phyloP scores from a whole-genome alignment of 1,140 invertebrate species.

The Neodiprion pinetum region DNA sequence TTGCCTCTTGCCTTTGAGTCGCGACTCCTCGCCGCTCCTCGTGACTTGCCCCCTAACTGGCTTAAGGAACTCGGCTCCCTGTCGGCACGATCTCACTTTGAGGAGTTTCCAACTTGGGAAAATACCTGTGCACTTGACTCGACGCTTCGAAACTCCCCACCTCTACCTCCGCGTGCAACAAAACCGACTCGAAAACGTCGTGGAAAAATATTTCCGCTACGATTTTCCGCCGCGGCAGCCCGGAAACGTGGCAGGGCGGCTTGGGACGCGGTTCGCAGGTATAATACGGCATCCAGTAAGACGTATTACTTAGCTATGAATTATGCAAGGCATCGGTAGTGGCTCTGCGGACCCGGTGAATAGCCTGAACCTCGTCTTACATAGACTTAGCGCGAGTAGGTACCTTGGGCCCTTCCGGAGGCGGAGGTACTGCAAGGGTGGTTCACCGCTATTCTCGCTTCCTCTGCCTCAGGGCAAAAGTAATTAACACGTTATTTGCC shows the following conservation, averaged over 20 bases:
- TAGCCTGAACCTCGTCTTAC: conserved; percentile 13
- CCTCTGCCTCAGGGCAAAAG: neutral
- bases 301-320: conserved; percentile 57
- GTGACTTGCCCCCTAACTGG: conserved; percentile 1
- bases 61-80: neutral
- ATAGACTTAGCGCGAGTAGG: neutral
- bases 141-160: neutral
- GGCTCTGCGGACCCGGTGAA: conserved; percentile 10
- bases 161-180: neutral
- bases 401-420: neutral
- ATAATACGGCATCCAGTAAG: conserved; percentile 42
- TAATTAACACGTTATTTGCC: neutral
- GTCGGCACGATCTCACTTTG: conserved; percentile 4
- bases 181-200: neutral
- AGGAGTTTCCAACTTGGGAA: neutral
- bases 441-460: neutral
- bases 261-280: neutral
- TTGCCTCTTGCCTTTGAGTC: neutral
- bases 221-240: too few relatives aligned
- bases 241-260: neutral
- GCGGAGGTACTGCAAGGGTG: neutral
- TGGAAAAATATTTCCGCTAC: neutral
- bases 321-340: conserved; percentile 47
- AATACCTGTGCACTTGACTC: neutral
- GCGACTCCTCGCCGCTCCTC: neutral